These are phyloP conservation scores for Dasypus novemcinctus DNA, from an alignment of 2,113 vertebrate species.

Conservation along the genomic window DNA sequence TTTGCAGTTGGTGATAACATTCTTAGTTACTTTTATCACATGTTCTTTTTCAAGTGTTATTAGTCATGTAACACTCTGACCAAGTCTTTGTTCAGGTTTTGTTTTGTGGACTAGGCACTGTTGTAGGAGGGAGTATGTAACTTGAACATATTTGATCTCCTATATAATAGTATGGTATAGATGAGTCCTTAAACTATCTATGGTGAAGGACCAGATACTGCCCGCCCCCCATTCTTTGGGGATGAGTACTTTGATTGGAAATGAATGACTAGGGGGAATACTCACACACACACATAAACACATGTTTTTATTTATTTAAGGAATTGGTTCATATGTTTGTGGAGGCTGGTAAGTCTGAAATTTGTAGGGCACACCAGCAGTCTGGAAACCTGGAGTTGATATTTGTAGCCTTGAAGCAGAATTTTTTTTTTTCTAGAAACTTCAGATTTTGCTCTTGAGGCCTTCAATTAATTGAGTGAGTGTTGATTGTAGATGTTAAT, in stretches of 20 bases:
- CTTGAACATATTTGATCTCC: background rate
- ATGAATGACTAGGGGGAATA: background rate
- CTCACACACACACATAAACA: no score
- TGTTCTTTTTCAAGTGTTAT: background rate
- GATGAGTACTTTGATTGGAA: conserved; percentile 13
- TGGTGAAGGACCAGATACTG: background rate
- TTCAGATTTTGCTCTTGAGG: no score
- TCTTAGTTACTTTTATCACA: background rate
- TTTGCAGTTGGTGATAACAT: conserved; percentile 28
- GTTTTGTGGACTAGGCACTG: background rate
- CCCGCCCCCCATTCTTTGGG: background rate
- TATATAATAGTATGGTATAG: background rate
- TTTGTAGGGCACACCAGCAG: no score
- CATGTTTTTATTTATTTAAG: no score
- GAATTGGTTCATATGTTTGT: no score
- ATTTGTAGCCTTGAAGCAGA: no score
- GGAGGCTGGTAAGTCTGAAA: no score
- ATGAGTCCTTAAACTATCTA: background rate
- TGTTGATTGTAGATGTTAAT: no score
- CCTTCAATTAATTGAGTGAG: no score
- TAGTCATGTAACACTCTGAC: background rate
- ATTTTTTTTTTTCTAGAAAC: no score
- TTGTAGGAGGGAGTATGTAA: background rate
- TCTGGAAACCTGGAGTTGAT: no score
- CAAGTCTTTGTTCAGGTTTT: background rate